Base-by-base conservation (phyloP, 1,140 invertebrate genomes). In the Papilio helenus region DNA sequence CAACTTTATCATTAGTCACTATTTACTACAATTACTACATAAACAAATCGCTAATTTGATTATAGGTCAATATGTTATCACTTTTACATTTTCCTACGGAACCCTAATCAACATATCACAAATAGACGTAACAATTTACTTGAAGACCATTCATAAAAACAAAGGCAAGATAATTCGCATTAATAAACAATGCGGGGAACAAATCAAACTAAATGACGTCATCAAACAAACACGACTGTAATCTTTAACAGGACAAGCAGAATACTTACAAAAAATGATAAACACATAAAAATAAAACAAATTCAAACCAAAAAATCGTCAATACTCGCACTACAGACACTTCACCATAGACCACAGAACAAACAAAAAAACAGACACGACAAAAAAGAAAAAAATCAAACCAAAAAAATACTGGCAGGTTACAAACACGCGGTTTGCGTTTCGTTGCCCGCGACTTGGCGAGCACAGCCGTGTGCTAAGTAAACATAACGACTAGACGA, bases 401-500 rank as follows among this genome's bases (percentile, higher is more conserved):
- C 58, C 10, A 61, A 26, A 26, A 26, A 26, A 26, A 61, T 14
- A 61, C 58, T 61, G 58, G 58, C 20, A 26, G 23, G 8, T 26
- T 4, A 26, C 23, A 58, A 58, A 9, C 58, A 12, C 23, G 3
- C 58, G 58, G 58, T 26, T 26, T 55, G 51, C 51, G 51, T 55
- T 55, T 55, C 51, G 18, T 55, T 55, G 7, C 51, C n/a, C 51
- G n/a, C 51, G 51, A 55, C 51, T 55, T 18, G 49, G 18, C 61
- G 16, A 68, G 61, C 26, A 68, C 61, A 68, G 61, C 71, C 72
- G 72, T 44, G 42, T 74, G 42, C 71, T 74, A 74, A 20, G 71
- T 74, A 74, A 74, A 74, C 44, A 51, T 74, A 74, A 74, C 72
- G 72, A 74, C 44, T 74, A 74, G 23, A 14, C 58, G 58, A 61